These are phyloP conservation scores for Dolichoris vasculosae DNA, from an alignment of 1,140 invertebrate species.

Conservation along the genomic window DNA sequence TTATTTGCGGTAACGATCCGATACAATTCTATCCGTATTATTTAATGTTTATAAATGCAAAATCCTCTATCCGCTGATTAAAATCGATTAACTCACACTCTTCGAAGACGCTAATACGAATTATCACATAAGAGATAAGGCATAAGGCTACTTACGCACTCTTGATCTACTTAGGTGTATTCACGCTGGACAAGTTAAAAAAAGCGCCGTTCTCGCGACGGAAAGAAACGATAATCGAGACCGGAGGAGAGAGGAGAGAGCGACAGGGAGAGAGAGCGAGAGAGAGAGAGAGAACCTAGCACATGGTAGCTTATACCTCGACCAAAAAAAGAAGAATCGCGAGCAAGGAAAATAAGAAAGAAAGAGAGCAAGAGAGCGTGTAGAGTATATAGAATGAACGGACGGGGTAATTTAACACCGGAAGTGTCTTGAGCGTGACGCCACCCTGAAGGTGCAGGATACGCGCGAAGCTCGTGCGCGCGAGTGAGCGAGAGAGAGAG, in stretches of 20 bases:
- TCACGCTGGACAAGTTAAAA: conserved; percentile 16
- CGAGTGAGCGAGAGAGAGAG: conserved; percentile 54
- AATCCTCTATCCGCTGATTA: conserved; percentile 24
- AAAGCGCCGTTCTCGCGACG: background rate
- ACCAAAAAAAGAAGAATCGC: conserved; percentile 35
- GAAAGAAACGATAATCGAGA: conserved; percentile 46
- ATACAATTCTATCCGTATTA: background rate
- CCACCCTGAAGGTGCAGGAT: conserved; percentile 75
- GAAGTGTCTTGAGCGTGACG: conserved; percentile 75
- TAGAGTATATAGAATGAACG: conserved; percentile 42
- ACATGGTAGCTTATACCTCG: conserved; percentile 52
- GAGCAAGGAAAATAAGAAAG: conserved; percentile 21
- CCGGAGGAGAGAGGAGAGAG: conserved; percentile 13
- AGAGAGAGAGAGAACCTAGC: background rate
- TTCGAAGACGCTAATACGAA: conserved; percentile 35
- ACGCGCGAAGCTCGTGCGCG: conserved; percentile 58
- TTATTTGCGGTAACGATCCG: background rate
- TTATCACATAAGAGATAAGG: conserved; percentile 24
- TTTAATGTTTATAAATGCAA: background rate
- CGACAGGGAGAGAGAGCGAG: conserved; percentile 26
- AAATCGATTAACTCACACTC: conserved; percentile 42
- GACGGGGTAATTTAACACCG: conserved; percentile 74
- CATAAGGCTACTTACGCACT: conserved; percentile 35
- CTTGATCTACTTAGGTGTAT: conserved; percentile 38
- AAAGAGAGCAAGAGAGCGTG: conserved; percentile 52